phyloP scores from a whole-genome alignment of 2,113 vertebrate genomes.

The Balaeniceps rex region DNA sequence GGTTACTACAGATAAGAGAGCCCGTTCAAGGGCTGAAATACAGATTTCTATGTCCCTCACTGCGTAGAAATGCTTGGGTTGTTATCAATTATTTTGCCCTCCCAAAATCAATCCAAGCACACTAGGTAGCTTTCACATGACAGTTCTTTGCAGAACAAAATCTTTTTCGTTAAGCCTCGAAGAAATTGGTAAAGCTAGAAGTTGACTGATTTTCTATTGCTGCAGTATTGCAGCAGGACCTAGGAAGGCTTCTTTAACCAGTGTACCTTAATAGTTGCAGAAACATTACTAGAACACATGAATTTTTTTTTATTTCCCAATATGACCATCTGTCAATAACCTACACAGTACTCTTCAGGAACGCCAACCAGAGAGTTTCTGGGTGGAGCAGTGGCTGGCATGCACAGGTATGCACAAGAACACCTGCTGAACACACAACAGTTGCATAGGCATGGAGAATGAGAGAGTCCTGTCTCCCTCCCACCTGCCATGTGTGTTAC shows the following conservation, averaged over 20 bases:
- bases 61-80: accelerated
- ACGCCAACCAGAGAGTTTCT: not conserved
- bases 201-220: not conserved
- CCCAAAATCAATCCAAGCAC: not conserved
- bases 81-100: not conserved
- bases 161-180: not conserved
- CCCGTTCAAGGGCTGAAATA: not conserved
- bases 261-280: not conserved
- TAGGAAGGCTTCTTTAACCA: not conserved
- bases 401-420: not conserved
- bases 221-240: not conserved
- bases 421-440: not conserved
- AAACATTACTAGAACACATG: not conserved
- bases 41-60: not conserved
- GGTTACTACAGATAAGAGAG: not conserved
- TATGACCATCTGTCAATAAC: not conserved
- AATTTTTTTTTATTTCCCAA: not conserved
- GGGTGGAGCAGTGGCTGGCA: not conserved
- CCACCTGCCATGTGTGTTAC: not conserved
- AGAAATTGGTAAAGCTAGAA: not conserved
- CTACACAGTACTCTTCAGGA: not conserved
- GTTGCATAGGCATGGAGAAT: accelerated
- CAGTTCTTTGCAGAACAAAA: not conserved
- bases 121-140: not conserved
- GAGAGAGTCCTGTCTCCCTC: not conserved